A percentile compares a stretch with the other conserved stretches of the same genome.
phyloP scores from a whole-genome alignment of 2,888 invertebrate species.

The Zygogramma bicolorata region DNA sequence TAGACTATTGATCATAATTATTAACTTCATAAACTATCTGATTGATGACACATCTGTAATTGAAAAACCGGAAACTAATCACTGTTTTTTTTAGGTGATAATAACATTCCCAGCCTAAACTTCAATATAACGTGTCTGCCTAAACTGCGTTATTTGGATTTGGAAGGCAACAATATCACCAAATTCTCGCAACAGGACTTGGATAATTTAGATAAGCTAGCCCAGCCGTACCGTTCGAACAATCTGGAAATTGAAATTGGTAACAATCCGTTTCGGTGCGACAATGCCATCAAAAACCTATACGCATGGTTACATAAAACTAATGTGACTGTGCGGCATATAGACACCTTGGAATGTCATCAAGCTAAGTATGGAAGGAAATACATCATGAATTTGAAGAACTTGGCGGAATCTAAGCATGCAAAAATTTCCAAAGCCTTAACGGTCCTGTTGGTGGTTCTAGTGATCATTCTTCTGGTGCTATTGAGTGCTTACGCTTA shows the following conservation, averaged over 20 bases:
- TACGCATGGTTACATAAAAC: slow-evolving; percentile 75
- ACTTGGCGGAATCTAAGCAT: slow-evolving; percentile 58
- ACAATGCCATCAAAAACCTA: slow-evolving; percentile 73
- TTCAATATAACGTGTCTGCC: slow-evolving; percentile 77
- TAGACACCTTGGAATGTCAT: slow-evolving; percentile 70
- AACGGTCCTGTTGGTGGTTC: slow-evolving; percentile 69
- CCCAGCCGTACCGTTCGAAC: slow-evolving; percentile 63
- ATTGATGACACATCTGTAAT: no score
- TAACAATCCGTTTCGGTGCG: slow-evolving; percentile 79
- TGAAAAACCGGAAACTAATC: background rate
- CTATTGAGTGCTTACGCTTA: slow-evolving; percentile 73
- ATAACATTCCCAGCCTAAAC: slow-evolving; percentile 72
- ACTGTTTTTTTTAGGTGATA: slow-evolving; percentile 66
- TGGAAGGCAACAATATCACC: slow-evolving; percentile 76
- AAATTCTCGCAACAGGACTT: slow-evolving; percentile 72
- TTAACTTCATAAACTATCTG: no score
- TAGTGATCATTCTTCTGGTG: slow-evolving; percentile 70
- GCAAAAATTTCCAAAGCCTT: slow-evolving; percentile 63
- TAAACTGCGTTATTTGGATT: slow-evolving; percentile 76
- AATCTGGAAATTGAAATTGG: slow-evolving; percentile 73
- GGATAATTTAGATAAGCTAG: slow-evolving; percentile 70
- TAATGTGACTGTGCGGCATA: slow-evolving; percentile 72
- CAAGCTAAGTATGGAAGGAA: slow-evolving; percentile 57
- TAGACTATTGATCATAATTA: no score
- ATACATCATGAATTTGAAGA: slow-evolving; percentile 59